phyloP scores from a whole-genome alignment of 2,113 vertebrate species.

The Arizona elegans region DNA sequence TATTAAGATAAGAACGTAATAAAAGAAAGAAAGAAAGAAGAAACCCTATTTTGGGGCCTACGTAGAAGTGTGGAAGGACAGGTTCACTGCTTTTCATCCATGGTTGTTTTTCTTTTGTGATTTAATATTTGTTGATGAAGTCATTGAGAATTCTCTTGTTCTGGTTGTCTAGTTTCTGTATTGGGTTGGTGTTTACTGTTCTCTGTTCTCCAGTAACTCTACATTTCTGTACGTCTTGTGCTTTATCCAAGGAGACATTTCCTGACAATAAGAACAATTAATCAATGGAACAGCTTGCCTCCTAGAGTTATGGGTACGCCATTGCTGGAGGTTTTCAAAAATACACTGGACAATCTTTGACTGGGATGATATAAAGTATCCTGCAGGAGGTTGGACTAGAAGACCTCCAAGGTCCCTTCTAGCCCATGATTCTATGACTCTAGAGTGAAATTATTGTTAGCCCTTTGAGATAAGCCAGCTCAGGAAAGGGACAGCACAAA shows the following conservation, averaged over 20 bases:
- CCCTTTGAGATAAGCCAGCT: no score
- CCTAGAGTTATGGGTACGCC: no score
- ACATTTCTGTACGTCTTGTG: background rate
- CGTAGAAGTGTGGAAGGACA: background rate
- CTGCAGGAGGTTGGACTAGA: no score
- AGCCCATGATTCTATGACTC: no score
- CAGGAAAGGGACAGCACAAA: no score
- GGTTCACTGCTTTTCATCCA: background rate
- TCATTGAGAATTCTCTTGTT: background rate
- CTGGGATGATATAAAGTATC: no score
- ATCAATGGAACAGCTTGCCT: no score
- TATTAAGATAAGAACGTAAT: background rate
- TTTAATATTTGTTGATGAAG: background rate
- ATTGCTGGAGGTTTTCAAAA: no score
- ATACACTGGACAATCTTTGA: no score
- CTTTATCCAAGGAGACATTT: background rate
- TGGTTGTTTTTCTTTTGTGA: background rate
- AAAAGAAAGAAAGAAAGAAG: background rate
- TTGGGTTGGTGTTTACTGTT: background rate
- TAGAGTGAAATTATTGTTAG: no score
- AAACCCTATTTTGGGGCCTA: background rate
- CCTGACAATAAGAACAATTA: no score
- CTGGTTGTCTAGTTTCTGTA: background rate
- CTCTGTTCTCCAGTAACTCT: background rate
- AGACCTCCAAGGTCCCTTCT: no score